Base-by-base conservation (phyloP, 1,140 invertebrate species). In the Leptinotarsa defecta region DNA sequence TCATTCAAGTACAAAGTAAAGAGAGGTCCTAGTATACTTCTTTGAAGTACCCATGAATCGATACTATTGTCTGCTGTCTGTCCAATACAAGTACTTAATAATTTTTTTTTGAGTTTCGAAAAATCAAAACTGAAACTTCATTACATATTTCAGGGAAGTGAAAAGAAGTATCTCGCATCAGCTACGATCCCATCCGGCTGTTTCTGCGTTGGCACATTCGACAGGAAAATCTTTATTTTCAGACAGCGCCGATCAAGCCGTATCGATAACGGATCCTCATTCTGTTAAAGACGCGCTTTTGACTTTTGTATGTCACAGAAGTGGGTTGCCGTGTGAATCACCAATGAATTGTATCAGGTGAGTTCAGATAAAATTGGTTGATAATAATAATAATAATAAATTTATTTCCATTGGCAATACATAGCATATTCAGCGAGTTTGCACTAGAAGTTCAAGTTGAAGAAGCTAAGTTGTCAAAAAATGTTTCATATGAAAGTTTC, bases 221-320 rank as follows among this genome's bases (percentile, higher is more conserved):
- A 85, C 82, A 11, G 82, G 84, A 22, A 74, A 77, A 13, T 75
- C 80, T 48, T 74, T 85, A 61, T 84, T 85, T 77, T 84, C 84
- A 4, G 61, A 77, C 6, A 72, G 63, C 20, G 78, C 81, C 11
- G 74, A 77, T 11, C 52, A 57, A 17, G 52, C 52, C 0, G 13
- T 57, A n/a, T n/a, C 52, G n/a, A n/a, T 15, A 17, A 79, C 74
- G 22, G 83, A 84, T 84, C 92, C 93, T 0, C 89, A 92, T 68
- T 89, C 92, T 2, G 88, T 97, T 0, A 88, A 93, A 78, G 96
- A 98, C 84, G 92, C 94, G 1, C 83, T 97, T 15, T 85, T 96
- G 49, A 91, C 93, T 0, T 94, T 95, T 80, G 88, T 94, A 4
- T 98, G 96, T 83, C 96, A 97, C 81, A 91, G 92, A 22, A 91